Conservation (phyloP, 2,888 invertebrate genomes). For the Ennomos fuscantarius region DNA sequence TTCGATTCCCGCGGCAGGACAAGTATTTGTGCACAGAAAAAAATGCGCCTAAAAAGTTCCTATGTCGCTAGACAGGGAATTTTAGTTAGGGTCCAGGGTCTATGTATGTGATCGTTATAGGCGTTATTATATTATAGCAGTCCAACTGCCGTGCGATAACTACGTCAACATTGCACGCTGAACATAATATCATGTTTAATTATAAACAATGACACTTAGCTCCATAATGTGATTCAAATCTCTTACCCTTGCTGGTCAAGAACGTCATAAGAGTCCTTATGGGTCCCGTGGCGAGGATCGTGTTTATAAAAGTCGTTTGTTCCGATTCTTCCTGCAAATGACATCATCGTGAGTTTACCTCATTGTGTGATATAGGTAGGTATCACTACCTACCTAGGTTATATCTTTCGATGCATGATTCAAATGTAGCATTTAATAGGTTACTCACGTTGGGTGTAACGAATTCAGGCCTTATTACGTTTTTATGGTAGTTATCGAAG, state of each 20-base stretch:
- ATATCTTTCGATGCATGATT: conserved; percentile 34
- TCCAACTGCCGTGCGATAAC: too few relatives aligned
- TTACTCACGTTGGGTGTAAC: conserved; percentile 84
- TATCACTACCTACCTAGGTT: conserved; percentile 17
- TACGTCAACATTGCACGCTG: too few relatives aligned
- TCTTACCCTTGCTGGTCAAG: conserved; percentile 84
- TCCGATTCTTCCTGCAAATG: conserved; percentile 87
- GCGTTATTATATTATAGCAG: too few relatives aligned
- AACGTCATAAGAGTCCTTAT: conserved; percentile 89
- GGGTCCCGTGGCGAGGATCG: conserved; percentile 89
- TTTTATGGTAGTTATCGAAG: conserved; percentile 92
- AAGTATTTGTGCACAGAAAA: too few relatives aligned
- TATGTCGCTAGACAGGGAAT: too few relatives aligned
- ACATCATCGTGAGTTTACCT: conserved; percentile 60
- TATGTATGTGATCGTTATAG: too few relatives aligned
- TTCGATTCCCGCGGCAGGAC: too few relatives aligned
- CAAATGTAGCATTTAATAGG: conserved; percentile 23
- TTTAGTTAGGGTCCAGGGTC: too few relatives aligned
- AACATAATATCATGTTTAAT: too few relatives aligned
- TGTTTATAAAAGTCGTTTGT: conserved; percentile 88
- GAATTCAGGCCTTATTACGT: conserved; percentile 87
- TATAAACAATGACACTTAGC: too few relatives aligned
- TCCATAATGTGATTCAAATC: not conserved
- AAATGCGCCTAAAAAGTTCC: too few relatives aligned
- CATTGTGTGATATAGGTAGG: conserved; percentile 32